Conservation (phyloP, 2,888 invertebrate species). For the Drosophila anomelani region DNA sequence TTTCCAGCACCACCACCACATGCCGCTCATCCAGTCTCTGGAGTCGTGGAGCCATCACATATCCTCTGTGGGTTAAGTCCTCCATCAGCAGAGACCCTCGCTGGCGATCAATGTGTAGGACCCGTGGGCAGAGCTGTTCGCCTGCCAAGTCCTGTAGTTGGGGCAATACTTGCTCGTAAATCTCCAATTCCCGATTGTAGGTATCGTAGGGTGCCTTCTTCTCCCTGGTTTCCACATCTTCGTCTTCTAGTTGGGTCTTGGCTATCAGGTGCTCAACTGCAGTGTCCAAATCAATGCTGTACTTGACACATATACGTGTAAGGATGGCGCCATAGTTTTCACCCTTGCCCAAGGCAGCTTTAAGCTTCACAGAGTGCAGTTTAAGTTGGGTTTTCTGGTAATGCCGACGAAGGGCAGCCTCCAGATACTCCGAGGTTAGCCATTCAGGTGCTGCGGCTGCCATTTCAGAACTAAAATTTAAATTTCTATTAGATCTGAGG, state of each 20-base stretch:
- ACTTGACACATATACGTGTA: conserved; percentile 64
- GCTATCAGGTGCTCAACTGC: conserved; percentile 60
- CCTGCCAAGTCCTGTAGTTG: conserved; percentile 65
- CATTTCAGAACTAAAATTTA: conserved; percentile 22
- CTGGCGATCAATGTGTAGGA: conserved; percentile 70
- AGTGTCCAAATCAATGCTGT: conserved; percentile 17
- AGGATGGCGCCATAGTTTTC: conserved; percentile 80
- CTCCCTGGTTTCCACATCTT: conserved; percentile 64
- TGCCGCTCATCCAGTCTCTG: conserved; percentile 83
- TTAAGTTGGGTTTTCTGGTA: conserved; percentile 56
- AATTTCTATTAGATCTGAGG: background rate
- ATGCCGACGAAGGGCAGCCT: conserved; percentile 55
- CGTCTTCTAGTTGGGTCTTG: conserved; percentile 73
- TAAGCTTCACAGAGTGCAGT: conserved; percentile 45
- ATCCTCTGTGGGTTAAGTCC: conserved; percentile 70
- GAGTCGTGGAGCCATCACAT: conserved; percentile 70
- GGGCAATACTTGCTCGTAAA: conserved; percentile 78
- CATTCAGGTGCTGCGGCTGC: conserved; percentile 57
- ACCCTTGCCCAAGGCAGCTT: conserved; percentile 74
- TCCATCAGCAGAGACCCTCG: conserved; percentile 77
- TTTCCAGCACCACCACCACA: conserved; percentile 80
- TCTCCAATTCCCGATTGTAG: conserved; percentile 46
- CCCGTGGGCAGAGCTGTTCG: conserved; percentile 73
- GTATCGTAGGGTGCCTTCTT: conserved; percentile 52
- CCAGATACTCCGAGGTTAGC: conserved; percentile 69